Conservation (phyloP, 2,113 vertebrate genomes). For the Phaethornis superciliosus region DNA sequence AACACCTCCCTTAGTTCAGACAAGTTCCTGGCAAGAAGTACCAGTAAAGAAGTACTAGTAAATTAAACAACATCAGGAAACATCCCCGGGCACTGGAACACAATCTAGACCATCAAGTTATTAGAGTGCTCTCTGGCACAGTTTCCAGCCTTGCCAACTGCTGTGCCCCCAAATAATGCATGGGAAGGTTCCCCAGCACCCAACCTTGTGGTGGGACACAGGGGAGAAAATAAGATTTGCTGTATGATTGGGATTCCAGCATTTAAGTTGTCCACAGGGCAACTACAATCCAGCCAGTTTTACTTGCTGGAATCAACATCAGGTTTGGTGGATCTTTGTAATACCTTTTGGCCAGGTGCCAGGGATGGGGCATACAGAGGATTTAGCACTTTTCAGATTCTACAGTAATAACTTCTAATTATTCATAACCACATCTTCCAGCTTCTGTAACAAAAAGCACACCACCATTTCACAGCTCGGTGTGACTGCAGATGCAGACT, state of each 20-base stretch:
- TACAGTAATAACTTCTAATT: neutral
- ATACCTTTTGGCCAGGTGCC: neutral
- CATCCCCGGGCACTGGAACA: neutral
- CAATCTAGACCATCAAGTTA: neutral
- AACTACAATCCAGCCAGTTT: neutral
- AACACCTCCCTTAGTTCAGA: neutral
- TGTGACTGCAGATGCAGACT: neutral
- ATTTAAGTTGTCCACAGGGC: neutral
- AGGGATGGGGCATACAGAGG: neutral
- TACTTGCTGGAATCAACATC: neutral
- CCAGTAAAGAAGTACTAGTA: neutral
- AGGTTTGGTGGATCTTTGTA: neutral
- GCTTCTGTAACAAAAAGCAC: neutral
- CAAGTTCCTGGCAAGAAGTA: neutral
- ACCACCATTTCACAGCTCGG: neutral
- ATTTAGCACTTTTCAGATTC: neutral
- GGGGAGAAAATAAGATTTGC: neutral
- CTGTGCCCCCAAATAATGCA: neutral
- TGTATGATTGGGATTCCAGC: rapidly evolving
- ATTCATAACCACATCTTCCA: neutral
- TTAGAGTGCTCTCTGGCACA: neutral
- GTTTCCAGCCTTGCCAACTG: neutral
- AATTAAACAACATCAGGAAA: slow-evolving; percentile 44
- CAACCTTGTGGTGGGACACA: neutral
- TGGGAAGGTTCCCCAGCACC: neutral